Percentiles rank a stretch among this genome's conserved stretches.
Evolutionary conservation across 1,140 invertebrate genomes (phyloP).

Genomic region (Drosophila baimaii): DNA sequence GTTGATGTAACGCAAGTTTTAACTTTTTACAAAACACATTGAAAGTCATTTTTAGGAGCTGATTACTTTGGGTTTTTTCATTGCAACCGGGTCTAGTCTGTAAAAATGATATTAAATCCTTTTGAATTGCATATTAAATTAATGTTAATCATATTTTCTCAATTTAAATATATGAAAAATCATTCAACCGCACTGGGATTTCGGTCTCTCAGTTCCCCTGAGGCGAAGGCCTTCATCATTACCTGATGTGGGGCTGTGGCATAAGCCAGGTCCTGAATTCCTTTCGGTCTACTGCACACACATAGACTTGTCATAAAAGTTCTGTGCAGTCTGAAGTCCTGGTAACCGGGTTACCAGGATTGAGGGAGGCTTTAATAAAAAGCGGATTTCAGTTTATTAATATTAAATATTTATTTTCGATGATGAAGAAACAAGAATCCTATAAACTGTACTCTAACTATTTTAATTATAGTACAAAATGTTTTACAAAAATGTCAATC

Average conservation of each 20-base stretch:
- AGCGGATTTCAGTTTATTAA: neutral
- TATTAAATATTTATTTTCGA: too few relatives aligned
- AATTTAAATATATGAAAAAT: constrained; percentile 2
- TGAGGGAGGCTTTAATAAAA: neutral
- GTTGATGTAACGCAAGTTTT: neutral
- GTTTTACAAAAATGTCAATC: too few relatives aligned
- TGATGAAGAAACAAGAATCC: too few relatives aligned
- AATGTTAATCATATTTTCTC: neutral
- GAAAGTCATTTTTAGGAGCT: too few relatives aligned
- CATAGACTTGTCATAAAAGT: constrained; percentile 9
- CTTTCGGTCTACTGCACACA: constrained; percentile 10
- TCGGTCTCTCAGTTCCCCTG: neutral
- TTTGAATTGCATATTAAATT: neutral
- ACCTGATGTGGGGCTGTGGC: constrained; percentile 2
- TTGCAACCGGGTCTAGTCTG: neutral
- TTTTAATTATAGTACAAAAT: too few relatives aligned
- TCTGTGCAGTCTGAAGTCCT: neutral
- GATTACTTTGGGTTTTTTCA: neutral
- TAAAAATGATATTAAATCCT: neutral
- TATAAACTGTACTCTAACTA: too few relatives aligned
- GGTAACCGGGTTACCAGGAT: too few relatives aligned
- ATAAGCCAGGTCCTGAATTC: constrained; percentile 7
- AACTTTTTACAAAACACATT: neutral
- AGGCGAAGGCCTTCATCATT: neutral
- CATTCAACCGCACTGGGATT: constrained; percentile 9